A percentile compares a stretch with the other conserved stretches of the same genome.
Evolutionary conservation across 2,113 vertebrate species (phyloP).

Genomic region (Equus quagga): DNA sequence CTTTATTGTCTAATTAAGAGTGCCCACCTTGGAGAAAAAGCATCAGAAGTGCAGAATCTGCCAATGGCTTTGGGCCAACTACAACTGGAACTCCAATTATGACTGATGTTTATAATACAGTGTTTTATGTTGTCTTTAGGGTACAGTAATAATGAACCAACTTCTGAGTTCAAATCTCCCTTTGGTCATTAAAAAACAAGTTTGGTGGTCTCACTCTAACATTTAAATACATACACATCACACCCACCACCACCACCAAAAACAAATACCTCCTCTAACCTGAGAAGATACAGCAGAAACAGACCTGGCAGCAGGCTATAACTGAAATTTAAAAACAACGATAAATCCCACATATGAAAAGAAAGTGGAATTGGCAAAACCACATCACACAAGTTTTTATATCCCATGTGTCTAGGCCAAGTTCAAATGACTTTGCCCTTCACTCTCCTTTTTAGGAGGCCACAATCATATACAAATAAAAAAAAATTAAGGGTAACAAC

Average conservation of each 20-base stretch:
- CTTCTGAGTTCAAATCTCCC: not conserved
- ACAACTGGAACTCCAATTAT: not conserved
- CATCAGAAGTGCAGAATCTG: conserved; percentile 3
- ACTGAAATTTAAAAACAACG: not conserved
- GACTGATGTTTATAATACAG: not conserved
- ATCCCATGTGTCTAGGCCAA: not conserved
- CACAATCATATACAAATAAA: not conserved
- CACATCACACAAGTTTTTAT: not conserved
- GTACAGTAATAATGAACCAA: not conserved
- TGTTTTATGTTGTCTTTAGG: not conserved
- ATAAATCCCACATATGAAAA: not conserved
- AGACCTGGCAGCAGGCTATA: not conserved
- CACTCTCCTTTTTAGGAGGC: not conserved
- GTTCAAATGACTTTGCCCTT: not conserved
- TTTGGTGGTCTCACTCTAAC: not conserved
- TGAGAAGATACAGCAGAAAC: not conserved
- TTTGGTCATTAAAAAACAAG: not conserved
- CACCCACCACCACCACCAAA: not conserved
- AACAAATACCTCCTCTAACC: not conserved
- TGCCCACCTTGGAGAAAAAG: not conserved
- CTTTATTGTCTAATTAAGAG: not conserved
- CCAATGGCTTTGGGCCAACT: not conserved
- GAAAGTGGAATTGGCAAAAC: not conserved
- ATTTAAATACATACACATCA: not conserved
- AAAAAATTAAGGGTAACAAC: not conserved